Evolutionary conservation across 2,797 vertebrate species (phyloP).

Genomic region (Poeciliopsis paucimaculata): DNA sequence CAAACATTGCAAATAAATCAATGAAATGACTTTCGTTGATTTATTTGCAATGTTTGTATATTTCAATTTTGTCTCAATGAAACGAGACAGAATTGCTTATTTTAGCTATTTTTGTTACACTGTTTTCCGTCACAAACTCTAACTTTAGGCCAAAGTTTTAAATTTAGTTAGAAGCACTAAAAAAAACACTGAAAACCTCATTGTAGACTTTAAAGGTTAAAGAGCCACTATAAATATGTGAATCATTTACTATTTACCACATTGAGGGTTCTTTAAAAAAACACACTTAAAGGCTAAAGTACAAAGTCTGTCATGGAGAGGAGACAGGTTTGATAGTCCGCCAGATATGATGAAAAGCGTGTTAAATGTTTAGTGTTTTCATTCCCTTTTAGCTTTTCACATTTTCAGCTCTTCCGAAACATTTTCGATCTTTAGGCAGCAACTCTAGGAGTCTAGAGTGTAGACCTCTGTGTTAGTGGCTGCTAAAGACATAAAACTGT

Average conservation of each 20-base stretch:
- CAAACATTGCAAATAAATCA: not conserved
- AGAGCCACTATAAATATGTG: slow-evolving; percentile 3
- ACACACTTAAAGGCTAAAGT: not conserved
- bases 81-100: not conserved
- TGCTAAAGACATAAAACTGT: not conserved
- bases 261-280: not conserved
- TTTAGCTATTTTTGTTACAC: not conserved
- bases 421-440: not conserved
- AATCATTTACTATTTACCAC: slow-evolving; percentile 10
- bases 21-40: too few species aligned
- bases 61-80: not conserved
- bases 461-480: too few species aligned
- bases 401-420: not conserved
- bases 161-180: not conserved
- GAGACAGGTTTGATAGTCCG: not conserved
- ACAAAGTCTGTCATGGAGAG: not conserved
- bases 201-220: not conserved
- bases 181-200: slow-evolving; percentile 1
- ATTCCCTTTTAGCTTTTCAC: not conserved
- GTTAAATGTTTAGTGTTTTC: not conserved
- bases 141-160: not conserved
- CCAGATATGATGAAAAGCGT: not conserved
- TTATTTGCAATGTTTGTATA: too few species aligned
- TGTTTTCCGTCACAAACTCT: not conserved
- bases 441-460: not conserved